Evolutionary conservation across 2,797 vertebrate species (phyloP).

Genomic region (Hybognathus amarus): DNA sequence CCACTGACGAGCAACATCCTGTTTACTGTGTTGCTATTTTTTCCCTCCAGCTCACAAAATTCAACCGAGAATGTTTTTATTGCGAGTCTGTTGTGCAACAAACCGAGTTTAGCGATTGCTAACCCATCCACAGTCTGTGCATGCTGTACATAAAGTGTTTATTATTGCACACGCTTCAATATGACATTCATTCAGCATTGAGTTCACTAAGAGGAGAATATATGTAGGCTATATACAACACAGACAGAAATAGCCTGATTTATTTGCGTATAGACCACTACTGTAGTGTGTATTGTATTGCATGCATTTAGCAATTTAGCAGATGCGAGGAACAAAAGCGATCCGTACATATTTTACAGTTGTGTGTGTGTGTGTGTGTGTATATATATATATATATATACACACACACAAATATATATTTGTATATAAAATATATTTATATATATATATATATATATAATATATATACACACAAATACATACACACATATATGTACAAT

Average conservation of each 20-base stretch:
- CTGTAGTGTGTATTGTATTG: not conserved
- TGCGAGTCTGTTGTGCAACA: conserved; percentile 20
- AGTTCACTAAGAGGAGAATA: not conserved
- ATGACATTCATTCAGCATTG: not conserved
- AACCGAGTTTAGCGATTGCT: not conserved
- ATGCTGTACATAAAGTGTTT: not conserved
- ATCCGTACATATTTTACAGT: not conserved
- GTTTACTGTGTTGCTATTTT: conserved; percentile 73
- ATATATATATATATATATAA: no score
- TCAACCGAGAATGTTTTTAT: conserved; percentile 34
- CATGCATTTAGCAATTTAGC: not conserved
- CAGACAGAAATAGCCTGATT: not conserved
- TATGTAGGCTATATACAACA: not conserved
- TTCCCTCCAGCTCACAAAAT: conserved; percentile 61
- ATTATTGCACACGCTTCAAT: not conserved
- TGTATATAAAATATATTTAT: no score
- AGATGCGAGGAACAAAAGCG: not conserved
- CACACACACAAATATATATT: no score
- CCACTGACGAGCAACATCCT: conserved; percentile 73
- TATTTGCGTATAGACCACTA: not conserved
- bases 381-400: not conserved
- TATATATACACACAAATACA: no score
- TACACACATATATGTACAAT: no score
- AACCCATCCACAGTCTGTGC: not conserved
- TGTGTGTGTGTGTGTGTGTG: no score